Evolutionary conservation across 2,113 vertebrate genomes (phyloP).

Genomic region (Macaca nemestrina): DNA sequence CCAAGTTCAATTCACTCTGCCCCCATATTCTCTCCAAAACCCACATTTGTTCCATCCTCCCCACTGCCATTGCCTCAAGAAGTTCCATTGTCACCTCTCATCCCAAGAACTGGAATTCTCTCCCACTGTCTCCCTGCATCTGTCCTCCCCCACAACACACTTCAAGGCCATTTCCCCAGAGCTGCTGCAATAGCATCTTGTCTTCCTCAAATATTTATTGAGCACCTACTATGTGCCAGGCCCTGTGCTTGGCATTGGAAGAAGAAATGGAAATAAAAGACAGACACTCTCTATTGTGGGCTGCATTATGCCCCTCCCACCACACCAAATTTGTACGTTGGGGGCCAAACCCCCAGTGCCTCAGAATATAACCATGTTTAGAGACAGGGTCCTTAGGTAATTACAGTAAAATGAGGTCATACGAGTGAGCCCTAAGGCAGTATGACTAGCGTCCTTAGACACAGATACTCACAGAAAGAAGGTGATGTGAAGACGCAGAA

Average conservation of each 20-base stretch:
- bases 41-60: neutral
- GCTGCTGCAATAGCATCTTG: neutral
- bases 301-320: neutral
- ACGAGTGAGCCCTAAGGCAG: no score
- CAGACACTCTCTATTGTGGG: no score
- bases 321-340: neutral
- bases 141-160: no score
- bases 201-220: neutral
- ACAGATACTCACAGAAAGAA: neutral
- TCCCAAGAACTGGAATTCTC: neutral
- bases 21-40: neutral
- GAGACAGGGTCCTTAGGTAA: neutral
- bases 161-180: neutral
- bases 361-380: neutral
- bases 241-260: neutral
- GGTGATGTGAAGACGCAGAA: neutral
- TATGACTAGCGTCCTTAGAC: neutral
- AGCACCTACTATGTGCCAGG: neutral
- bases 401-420: neutral
- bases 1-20: neutral
- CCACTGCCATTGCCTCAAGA: neutral
- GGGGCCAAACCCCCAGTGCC: neutral
- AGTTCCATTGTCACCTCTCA: neutral
- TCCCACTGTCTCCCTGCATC: neutral
- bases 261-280: neutral